Percentiles rank a stretch among this genome's conserved stretches.
These are phyloP conservation scores for Oryzias dopingdopingensis DNA, from an alignment of 2,797 vertebrate species.

Conservation along the genomic window DNA sequence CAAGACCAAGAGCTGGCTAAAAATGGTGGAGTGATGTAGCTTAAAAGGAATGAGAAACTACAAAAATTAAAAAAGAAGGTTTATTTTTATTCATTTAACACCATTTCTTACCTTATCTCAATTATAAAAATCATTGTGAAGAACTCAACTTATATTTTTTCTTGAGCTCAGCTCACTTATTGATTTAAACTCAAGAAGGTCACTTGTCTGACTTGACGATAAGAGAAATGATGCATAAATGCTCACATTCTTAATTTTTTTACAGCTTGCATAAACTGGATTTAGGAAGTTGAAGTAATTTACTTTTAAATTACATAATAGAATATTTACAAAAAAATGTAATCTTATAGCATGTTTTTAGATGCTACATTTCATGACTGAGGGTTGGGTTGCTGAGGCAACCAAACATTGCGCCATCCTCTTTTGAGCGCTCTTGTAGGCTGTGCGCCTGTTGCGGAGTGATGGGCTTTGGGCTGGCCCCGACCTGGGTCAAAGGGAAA, in stretches of 20 bases:
- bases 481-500: too few relatives aligned
- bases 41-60: constrained; percentile 31
- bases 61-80: constrained; percentile 3
- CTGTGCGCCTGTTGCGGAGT: too few relatives aligned
- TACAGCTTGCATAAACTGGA: constrained; percentile 5
- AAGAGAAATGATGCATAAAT: constrained; percentile 15
- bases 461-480: too few relatives aligned
- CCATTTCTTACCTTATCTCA: too few relatives aligned
- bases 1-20: constrained; percentile 44
- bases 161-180: neutral
- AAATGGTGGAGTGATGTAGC: constrained; percentile 28
- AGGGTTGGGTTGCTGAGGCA: too few relatives aligned
- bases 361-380: too few relatives aligned
- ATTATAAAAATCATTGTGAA: constrained; percentile 1
- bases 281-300: neutral
- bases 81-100: too few relatives aligned
- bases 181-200: neutral
- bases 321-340: too few relatives aligned
- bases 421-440: too few relatives aligned
- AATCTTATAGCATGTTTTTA: too few relatives aligned
- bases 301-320: neutral
- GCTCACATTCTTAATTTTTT: constrained; percentile 9
- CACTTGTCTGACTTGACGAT: constrained; percentile 5
- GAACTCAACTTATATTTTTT: neutral
- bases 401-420: too few relatives aligned